These are phyloP conservation scores for Genyomyrus donnyi DNA, from an alignment of 2,113 vertebrate species.

Conservation along the genomic window DNA sequence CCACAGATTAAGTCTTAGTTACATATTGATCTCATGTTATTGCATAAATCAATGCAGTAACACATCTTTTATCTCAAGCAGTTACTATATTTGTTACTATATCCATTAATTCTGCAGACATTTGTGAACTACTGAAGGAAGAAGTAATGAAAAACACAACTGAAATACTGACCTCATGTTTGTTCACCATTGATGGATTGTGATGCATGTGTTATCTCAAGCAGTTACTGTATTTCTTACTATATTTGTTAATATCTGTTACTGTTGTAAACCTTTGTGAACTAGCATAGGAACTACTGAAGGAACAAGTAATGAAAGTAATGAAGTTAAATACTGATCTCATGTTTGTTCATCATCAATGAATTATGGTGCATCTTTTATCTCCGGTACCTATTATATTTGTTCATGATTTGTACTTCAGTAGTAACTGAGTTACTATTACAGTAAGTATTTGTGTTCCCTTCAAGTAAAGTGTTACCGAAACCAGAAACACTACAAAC, in stretches of 20 bases:
- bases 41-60: neutral
- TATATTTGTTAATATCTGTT: neutral
- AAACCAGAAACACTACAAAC: neutral
- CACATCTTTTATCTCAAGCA: neutral
- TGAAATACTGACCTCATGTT: neutral
- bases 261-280: neutral
- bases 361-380: neutral
- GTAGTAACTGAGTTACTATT: neutral
- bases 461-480: neutral
- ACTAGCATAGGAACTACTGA: neutral
- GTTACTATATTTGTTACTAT: neutral
- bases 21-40: neutral
- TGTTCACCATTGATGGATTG: neutral
- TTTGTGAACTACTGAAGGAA: neutral
- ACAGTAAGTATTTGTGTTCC: neutral
- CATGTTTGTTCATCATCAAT: neutral
- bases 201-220: neutral
- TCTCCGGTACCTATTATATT: neutral
- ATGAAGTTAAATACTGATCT: neutral
- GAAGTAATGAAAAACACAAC: neutral
- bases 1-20: neutral
- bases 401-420: neutral
- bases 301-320: neutral
- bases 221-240: neutral
- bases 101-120: neutral